Percentiles rank a stretch among this genome's conserved stretches.
Evolutionary conservation across 2,888 invertebrate species (phyloP).

Genomic region (Rhamphomyia laevipes): DNA sequence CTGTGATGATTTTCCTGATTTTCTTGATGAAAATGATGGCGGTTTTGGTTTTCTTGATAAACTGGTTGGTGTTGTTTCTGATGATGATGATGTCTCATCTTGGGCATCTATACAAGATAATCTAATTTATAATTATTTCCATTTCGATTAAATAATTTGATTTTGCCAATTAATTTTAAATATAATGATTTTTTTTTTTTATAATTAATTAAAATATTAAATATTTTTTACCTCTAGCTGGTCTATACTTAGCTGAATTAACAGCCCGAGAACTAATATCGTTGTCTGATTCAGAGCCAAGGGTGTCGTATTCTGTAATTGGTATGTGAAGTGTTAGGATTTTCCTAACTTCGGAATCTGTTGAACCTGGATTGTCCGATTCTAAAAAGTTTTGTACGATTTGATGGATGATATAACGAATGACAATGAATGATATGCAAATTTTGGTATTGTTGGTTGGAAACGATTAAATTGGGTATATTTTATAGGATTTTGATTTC

Average conservation of each 20-base stretch:
- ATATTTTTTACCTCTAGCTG: conserved; percentile 30
- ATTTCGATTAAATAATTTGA: too few relatives aligned
- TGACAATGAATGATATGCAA: conserved; percentile 9
- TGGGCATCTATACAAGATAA: conserved; percentile 43
- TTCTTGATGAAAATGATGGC: conserved; percentile 60
- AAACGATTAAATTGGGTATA: conserved; percentile 1
- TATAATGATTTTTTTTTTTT: neutral
- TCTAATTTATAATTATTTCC: neutral
- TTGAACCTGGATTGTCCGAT: conserved; percentile 89
- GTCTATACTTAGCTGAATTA: conserved; percentile 38
- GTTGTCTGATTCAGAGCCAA: conserved; percentile 69
- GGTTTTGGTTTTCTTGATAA: conserved; percentile 56
- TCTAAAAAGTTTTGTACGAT: conserved; percentile 50
- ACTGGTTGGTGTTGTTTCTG: conserved; percentile 61
- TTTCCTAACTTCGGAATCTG: conserved; percentile 90
- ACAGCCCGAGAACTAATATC: conserved; percentile 58
- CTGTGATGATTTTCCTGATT: conserved; percentile 47
- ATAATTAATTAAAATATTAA: conserved; percentile 2
- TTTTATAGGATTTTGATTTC: too few relatives aligned
- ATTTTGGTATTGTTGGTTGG: conserved; percentile 2
- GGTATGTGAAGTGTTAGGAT: conserved; percentile 85
- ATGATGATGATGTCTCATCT: conserved; percentile 68
- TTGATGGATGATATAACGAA: conserved; percentile 27
- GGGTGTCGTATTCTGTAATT: conserved; percentile 85
- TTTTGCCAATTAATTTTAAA: neutral